Percentiles rank a stretch among this genome's conserved stretches.
Evolutionary conservation across 1,140 invertebrate genomes (phyloP).

Genomic region (Semibalanus balanoides): DNA sequence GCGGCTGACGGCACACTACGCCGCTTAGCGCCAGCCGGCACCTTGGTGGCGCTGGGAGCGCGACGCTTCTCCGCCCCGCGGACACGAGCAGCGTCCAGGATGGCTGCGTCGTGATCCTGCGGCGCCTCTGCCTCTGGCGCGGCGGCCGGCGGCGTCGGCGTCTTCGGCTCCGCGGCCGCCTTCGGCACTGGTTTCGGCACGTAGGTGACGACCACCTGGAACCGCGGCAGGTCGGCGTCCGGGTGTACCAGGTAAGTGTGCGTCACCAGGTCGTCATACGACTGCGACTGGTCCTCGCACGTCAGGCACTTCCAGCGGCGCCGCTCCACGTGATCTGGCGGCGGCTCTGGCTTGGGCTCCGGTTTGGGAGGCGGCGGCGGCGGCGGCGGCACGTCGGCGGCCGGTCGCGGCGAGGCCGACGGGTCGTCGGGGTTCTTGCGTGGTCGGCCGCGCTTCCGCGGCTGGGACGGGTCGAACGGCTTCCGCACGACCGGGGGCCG

Average conservation of each 20-base stretch:
- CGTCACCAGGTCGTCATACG: slow-evolving; percentile 4
- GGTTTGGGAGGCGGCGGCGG: neutral
- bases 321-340: neutral
- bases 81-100: neutral
- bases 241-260: neutral
- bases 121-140: neutral
- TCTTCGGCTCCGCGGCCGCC: neutral
- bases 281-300: neutral
- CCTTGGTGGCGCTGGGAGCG: neutral
- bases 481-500: neutral
- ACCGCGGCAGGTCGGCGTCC: neutral
- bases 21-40: neutral
- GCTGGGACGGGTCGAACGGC: neutral
- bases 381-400: neutral
- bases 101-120: neutral
- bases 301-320: neutral
- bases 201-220: neutral
- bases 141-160: neutral
- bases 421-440: neutral
- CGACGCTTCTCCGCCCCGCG: neutral
- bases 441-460: slow-evolving; percentile 1
- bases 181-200: neutral
- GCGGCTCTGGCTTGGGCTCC: neutral
- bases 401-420: neutral
- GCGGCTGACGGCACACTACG: neutral